Conservation (phyloP, 1,140 invertebrate species). For the Halesus radiatus region DNA sequence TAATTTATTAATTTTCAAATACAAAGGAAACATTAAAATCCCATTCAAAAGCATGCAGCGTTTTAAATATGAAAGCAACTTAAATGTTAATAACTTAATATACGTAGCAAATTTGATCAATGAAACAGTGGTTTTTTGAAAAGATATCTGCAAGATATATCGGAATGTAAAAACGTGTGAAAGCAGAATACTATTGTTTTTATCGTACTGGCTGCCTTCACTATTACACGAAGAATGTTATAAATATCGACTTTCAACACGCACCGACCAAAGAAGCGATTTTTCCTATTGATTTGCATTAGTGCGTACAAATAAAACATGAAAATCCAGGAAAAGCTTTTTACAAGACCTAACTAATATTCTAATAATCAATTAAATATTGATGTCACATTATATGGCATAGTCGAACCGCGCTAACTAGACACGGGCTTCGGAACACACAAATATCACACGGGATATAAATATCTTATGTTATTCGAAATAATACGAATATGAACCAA, state of each 20-base stretch:
- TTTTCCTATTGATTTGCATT: neutral
- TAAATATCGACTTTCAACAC: neutral
- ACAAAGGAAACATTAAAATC: too few relatives aligned
- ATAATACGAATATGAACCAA: constrained; percentile 50
- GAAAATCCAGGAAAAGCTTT: constrained; percentile 1
- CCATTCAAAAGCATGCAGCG: too few relatives aligned
- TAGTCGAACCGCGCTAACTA: constrained; percentile 26
- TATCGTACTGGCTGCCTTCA: too few relatives aligned
- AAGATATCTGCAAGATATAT: too few relatives aligned
- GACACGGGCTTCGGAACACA: constrained; percentile 22
- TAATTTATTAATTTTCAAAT: too few relatives aligned
- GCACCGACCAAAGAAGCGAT: neutral
- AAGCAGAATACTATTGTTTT: too few relatives aligned
- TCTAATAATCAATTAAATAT: constrained; percentile 48
- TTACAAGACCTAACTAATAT: neutral
- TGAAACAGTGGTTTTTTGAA: too few relatives aligned
- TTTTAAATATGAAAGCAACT: too few relatives aligned
- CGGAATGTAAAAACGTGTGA: too few relatives aligned
- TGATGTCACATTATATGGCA: constrained; percentile 45
- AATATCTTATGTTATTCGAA: constrained; percentile 44
- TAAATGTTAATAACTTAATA: too few relatives aligned
- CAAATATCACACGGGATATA: constrained; percentile 48
- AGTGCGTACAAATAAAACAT: neutral
- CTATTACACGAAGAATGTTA: too few relatives aligned
- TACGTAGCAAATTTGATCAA: too few relatives aligned